phyloP scores from a whole-genome alignment of 2,888 invertebrate species.

The Rhingia campestris region DNA sequence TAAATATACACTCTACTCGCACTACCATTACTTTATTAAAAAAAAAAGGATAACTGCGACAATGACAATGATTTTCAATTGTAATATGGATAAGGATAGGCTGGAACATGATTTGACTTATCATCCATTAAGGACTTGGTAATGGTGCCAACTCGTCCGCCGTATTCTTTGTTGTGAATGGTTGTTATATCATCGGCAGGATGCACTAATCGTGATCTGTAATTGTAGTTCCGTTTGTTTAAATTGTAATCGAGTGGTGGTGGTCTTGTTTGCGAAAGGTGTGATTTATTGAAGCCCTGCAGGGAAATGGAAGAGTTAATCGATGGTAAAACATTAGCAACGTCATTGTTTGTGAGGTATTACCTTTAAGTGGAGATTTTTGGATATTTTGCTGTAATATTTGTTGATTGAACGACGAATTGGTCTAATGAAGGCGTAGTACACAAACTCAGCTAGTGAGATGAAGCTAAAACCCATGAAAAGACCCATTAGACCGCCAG shows the following conservation, averaged over 20 bases:
- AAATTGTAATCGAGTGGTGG: constrained; percentile 53
- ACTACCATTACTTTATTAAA: constrained; percentile 62
- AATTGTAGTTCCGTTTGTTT: constrained; percentile 58
- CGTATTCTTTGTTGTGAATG: constrained; percentile 23
- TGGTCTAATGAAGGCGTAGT: constrained; percentile 87
- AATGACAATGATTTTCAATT: constrained; percentile 35
- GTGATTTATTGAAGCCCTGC: constrained; percentile 36
- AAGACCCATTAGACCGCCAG: constrained; percentile 90
- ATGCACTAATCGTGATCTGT: constrained; percentile 63
- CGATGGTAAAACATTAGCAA: constrained; percentile 7
- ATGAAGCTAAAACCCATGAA: constrained; percentile 93
- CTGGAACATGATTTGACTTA: neutral
- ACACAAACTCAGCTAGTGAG: constrained; percentile 89
- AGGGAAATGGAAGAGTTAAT: constrained; percentile 42
- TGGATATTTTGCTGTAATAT: neutral
- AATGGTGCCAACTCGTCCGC: constrained; percentile 27
- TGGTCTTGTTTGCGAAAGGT: constrained; percentile 53
- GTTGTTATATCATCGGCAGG: constrained; percentile 32
- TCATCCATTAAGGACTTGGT: constrained; percentile 36
- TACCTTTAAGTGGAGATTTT: constrained; percentile 15
- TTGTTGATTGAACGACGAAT: constrained; percentile 77
- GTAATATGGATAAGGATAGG: constrained; percentile 31
- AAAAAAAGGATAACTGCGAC: constrained; percentile 22
- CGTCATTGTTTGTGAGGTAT: neutral
- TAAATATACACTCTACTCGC: constrained; percentile 53